Percentiles rank a stretch among this genome's conserved stretches.
Evolutionary conservation across 2,888 invertebrate genomes (phyloP).

Genomic region (Acronicta leporina): DNA sequence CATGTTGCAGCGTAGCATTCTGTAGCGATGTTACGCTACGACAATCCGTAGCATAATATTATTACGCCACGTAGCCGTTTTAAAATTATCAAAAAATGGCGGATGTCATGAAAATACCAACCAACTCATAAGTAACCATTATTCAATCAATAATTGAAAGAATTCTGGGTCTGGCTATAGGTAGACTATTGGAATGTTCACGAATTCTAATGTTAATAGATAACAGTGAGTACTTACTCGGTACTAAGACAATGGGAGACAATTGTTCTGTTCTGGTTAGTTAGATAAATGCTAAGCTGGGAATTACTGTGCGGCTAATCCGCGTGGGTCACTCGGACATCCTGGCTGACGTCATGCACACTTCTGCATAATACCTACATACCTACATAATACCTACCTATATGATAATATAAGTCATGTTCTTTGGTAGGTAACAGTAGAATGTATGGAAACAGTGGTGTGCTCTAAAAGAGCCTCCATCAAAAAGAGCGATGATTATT

Average conservation of each 20-base stretch:
- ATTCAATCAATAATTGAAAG: not conserved
- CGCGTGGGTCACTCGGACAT: constrained; percentile 21
- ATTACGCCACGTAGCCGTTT: not conserved
- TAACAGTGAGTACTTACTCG: constrained; percentile 33
- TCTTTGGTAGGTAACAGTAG: no score
- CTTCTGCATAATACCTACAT: not conserved
- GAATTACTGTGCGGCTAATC: constrained; percentile 15
- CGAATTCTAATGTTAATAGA: constrained; percentile 15
- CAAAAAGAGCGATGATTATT: no score
- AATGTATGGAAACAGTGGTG: no score
- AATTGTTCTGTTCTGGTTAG: constrained; percentile 17
- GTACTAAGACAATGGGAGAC: constrained; percentile 16
- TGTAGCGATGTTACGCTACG: constrained; percentile 19
- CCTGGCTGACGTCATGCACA: constrained; percentile 33
- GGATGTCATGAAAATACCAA: not conserved
- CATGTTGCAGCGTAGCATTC: constrained; percentile 7
- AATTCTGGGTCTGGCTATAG: no score
- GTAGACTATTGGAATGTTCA: constrained; percentile 5
- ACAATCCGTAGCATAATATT: constrained; percentile 17
- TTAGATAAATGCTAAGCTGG: constrained; percentile 9
- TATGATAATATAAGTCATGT: not conserved
- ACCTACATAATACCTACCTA: not conserved
- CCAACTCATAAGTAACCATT: not conserved
- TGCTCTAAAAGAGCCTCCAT: no score
- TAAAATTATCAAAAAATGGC: no score